A percentile compares a stretch with the other conserved stretches of the same genome.
phyloP scores from a whole-genome alignment of 2,113 vertebrate genomes.

The Elaphurus davidianus region DNA sequence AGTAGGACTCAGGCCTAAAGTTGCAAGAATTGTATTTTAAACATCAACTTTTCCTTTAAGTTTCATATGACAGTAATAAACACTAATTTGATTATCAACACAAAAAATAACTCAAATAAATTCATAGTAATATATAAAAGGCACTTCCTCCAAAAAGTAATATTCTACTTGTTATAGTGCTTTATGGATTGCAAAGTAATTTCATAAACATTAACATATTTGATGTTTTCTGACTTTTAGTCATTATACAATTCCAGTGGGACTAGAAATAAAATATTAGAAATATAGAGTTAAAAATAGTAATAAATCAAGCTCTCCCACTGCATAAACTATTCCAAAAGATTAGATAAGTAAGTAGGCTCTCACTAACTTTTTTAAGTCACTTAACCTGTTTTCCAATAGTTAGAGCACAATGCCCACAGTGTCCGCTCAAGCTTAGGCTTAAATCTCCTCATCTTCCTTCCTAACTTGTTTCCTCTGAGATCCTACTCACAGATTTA shows the following conservation, averaged over 20 bases:
- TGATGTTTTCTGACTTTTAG: neutral
- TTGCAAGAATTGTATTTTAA: neutral
- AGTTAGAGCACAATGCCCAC: neutral
- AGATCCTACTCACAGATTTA: neutral
- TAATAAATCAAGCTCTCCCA: neutral
- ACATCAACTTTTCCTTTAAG: neutral
- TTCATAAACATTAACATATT: neutral
- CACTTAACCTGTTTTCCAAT: neutral
- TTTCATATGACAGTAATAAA: neutral
- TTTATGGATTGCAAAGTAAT: conserved; percentile 11
- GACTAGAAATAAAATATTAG: neutral
- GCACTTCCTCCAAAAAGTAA: neutral
- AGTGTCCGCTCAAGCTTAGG: neutral
- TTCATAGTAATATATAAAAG: neutral
- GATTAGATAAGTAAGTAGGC: neutral
- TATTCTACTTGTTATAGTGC: neutral
- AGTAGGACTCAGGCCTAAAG: neutral
- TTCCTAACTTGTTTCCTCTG: neutral
- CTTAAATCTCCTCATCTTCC: neutral
- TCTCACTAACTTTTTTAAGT: neutral
- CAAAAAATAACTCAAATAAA: neutral
- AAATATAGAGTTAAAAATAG: neutral
- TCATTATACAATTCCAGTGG: neutral
- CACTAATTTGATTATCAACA: conserved; percentile 9
- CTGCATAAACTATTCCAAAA: neutral